Evolutionary conservation across 2,888 invertebrate genomes (phyloP), one percentile per base, ranked within the genome.

Genomic region (Nemotelus nigrinus): DNA sequence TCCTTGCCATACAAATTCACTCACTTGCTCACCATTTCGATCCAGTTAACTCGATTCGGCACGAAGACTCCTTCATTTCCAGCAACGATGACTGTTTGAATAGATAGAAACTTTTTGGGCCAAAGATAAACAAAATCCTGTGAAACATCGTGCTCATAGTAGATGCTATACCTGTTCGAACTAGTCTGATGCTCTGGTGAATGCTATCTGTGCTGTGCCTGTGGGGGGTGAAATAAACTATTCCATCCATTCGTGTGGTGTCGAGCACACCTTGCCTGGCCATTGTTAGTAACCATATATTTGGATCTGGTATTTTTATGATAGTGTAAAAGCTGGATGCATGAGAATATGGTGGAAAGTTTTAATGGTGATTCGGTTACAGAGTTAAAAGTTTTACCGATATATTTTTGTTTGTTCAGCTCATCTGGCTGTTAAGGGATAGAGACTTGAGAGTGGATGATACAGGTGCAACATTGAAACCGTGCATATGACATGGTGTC

Each of bases 111-210:
- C n/a, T 74, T 74, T 74, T 63, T n/a, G 50, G 72, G 10, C 45
- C 47, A 76, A 76, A 76, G 76, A 76, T 76, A 76, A 76, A 76
- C 65, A 76, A 64, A 76, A 65, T 64, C 65, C 76, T 60, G 25
- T 25, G 45, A 60, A 72, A 72, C 58, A 72, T 60, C 45, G 10
- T 58, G 60, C 25, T 25, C 25, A 25, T 25, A 25, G 25, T 25
- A 25, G 25, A 25, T 25, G 25, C 25, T 25, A 25, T 25, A 25
- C 25, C 25, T 25, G 25, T 25, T 25, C 25, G 25, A 25, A 25
- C 25, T 25, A 25, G 25, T 25, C 25, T 25, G 25, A 25, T 25
- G 25, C 25, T 25, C 25, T 25, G 25, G 25, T 25, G 25, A 25
- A 25, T 58, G n/a, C 47, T 48, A 47, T 72, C 45, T 39, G n/a